A percentile compares a stretch with the other conserved stretches of the same genome.
These are phyloP conservation scores for Protophormia terraenovae DNA, from an alignment of 2,888 invertebrate genomes.

Conservation along the genomic window DNA sequence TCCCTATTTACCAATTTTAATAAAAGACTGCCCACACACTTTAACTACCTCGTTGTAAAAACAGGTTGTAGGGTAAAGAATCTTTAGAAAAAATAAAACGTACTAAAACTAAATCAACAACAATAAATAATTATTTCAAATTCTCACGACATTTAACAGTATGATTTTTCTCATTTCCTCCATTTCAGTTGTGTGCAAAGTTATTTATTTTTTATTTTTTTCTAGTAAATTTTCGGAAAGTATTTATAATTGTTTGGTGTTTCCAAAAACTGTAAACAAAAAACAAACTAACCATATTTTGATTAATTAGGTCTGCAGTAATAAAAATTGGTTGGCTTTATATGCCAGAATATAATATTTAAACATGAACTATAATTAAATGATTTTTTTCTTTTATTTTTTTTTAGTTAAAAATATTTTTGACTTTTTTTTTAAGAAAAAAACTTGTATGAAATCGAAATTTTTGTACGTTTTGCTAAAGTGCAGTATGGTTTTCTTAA, in stretches of 20 bases:
- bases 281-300: constrained; percentile 41
- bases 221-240: neutral
- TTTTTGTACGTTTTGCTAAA: neutral
- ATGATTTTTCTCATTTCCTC: constrained; percentile 44
- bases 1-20: too few species aligned
- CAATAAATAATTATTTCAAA: constrained; percentile 66
- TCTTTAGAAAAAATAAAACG: neutral
- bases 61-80: neutral
- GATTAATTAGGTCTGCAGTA: constrained; percentile 66
- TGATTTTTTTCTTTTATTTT: neutral
- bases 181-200: neutral
- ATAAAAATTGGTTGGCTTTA: constrained; percentile 50
- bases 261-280: neutral
- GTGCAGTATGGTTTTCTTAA: neutral
- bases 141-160: constrained; percentile 68
- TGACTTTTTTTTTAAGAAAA: neutral
- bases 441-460: neutral
- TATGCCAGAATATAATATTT: constrained; percentile 39
- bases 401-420: constrained; percentile 7
- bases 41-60: neutral
- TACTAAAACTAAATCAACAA: constrained; percentile 15
- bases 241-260: constrained; percentile 39
- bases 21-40: too few species aligned
- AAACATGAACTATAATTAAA: constrained; percentile 60
- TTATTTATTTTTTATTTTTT: neutral